phyloP scores from a whole-genome alignment of 2,888 invertebrate species.

The Thymelicus acteon region DNA sequence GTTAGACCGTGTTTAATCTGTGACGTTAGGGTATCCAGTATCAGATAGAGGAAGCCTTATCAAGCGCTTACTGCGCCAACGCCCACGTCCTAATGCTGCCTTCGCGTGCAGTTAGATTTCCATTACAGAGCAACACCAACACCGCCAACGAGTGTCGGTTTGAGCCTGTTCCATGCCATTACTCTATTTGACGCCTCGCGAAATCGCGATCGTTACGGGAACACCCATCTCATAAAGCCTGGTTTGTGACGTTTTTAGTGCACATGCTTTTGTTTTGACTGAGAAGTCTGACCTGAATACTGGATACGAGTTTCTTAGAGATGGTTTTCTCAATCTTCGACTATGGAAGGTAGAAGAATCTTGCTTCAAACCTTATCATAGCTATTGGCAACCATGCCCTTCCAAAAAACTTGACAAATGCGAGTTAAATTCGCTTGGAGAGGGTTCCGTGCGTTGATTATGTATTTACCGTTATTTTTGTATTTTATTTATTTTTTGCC shows the following conservation, averaged over 20 bases:
- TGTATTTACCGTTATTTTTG: too few relatives aligned
- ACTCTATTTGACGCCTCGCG: constrained; percentile 26
- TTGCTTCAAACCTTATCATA: too few relatives aligned
- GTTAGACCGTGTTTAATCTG: constrained; percentile 4
- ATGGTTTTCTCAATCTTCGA: too few relatives aligned
- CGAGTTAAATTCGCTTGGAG: too few relatives aligned
- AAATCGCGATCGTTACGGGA: constrained; percentile 12
- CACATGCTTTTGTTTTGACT: background rate
- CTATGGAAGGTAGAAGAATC: too few relatives aligned
- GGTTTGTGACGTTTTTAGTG: background rate
- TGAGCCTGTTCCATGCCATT: constrained; percentile 47
- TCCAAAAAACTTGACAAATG: too few relatives aligned
- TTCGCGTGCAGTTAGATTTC: constrained; percentile 78
- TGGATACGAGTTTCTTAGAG: too few relatives aligned
- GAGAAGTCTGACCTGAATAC: too few relatives aligned
- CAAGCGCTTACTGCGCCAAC: constrained; percentile 69
- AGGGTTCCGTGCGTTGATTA: too few relatives aligned
- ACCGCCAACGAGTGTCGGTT: constrained; percentile 52
- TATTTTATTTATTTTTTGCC: too few relatives aligned
- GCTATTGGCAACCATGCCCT: too few relatives aligned
- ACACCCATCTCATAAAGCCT: constrained; percentile 12
- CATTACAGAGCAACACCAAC: constrained; percentile 57
- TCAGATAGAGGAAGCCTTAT: constrained; percentile 42
- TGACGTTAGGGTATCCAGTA: constrained; percentile 8
- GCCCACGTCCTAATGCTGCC: constrained; percentile 80